Conservation (phyloP, 2,113 vertebrate species). For the Megalops atlanticus region DNA sequence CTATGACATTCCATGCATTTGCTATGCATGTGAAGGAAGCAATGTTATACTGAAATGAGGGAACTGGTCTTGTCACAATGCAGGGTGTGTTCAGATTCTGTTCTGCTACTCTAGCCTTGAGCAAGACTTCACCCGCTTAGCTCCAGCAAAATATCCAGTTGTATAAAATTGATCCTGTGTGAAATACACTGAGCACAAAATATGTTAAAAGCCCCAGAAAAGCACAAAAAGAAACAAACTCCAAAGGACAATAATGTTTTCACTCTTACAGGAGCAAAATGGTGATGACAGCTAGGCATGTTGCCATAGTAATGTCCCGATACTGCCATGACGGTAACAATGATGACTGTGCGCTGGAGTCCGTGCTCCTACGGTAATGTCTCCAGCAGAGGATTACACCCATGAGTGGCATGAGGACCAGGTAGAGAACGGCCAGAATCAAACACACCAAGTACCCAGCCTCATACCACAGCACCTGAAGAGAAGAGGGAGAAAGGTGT, state of each 20-base stretch:
- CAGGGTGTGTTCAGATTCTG: neutral
- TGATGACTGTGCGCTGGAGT: slow-evolving; percentile 38
- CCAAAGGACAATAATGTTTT: slow-evolving; percentile 5
- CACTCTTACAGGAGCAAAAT: slow-evolving; percentile 71
- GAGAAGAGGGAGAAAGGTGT: accelerated
- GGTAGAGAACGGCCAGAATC: slow-evolving; percentile 65
- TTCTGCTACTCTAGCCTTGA: neutral
- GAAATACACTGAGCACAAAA: no score
- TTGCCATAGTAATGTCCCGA: slow-evolving; percentile 56
- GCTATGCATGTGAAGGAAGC: no score
- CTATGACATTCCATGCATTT: no score
- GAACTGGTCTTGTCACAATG: neutral
- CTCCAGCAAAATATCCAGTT: neutral
- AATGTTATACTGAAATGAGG: neutral
- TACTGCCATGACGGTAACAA: slow-evolving; percentile 45
- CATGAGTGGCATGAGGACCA: slow-evolving; percentile 57
- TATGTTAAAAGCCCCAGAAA: no score
- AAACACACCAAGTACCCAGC: slow-evolving; percentile 72
- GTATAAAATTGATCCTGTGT: neutral
- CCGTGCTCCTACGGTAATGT: slow-evolving; percentile 51
- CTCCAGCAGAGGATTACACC: slow-evolving; percentile 72
- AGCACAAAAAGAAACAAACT: neutral
- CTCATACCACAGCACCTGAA: slow-evolving; percentile 73
- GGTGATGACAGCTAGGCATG: slow-evolving; percentile 66
- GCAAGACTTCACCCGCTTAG: neutral